A percentile compares a stretch with the other conserved stretches of the same genome.
Conservation (phyloP, 2,113 vertebrate species). For the Chionodraco myersi region DNA sequence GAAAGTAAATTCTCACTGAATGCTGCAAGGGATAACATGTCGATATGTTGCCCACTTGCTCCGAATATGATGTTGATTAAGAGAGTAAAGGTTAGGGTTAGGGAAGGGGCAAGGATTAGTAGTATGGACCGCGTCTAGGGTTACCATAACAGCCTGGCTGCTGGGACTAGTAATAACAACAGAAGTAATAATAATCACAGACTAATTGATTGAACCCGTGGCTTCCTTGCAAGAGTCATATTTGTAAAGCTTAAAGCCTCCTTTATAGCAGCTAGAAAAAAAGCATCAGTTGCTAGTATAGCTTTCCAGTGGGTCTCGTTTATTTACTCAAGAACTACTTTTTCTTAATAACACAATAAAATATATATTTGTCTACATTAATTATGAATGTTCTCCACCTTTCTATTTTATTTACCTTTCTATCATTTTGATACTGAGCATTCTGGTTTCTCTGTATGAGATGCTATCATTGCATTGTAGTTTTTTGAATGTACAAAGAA, state of each 20-base stretch:
- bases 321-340: conserved; percentile 8
- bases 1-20: conserved; percentile 70
- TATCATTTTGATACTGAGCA: conserved; percentile 42
- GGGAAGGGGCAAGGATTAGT: conserved; percentile 83
- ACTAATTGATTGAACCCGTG: conserved; percentile 86
- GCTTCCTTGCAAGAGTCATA: conserved; percentile 81
- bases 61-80: conserved; percentile 87
- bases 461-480: conserved; percentile 76
- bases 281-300: conserved; percentile 55
- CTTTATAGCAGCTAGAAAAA: conserved; percentile 66
- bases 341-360: background rate
- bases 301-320: conserved; percentile 46
- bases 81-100: conserved; percentile 87
- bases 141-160: conserved; percentile 85
- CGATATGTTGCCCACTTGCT: conserved; percentile 83
- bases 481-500: conserved; percentile 77
- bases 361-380: conserved; percentile 15
- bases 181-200: conserved; percentile 87
- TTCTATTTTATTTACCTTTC: conserved; percentile 53
- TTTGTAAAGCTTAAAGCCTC: conserved; percentile 79
- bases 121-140: conserved; percentile 79
- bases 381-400: conserved; percentile 3
- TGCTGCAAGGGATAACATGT: conserved; percentile 76
- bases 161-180: conserved; percentile 86
- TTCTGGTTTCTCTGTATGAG: conserved; percentile 51